Base-by-base conservation (phyloP, 35 echinoderm and acorn worm genomes). In the Stichopus chloronotus region DNA sequence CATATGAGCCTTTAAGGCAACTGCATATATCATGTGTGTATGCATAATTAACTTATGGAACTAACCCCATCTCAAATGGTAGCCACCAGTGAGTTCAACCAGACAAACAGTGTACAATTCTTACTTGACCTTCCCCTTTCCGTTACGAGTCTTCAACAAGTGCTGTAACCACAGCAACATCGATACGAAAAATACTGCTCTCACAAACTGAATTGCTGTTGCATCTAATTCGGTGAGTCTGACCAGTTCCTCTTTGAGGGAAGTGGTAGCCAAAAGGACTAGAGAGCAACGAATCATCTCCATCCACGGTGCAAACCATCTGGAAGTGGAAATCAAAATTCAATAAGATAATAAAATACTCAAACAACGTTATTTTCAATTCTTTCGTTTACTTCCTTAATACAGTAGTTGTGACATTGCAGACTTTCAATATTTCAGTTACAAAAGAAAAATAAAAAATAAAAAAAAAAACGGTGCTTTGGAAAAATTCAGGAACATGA, bases 141-240 rank as follows among this genome's bases (percentile, higher is more conserved):
- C 58, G 6, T 85, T n/a, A 10, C 55, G 82, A 20, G 82, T 58
- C 82, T 85, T 85, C 10, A 85, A 19, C 7, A 85, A 58, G 19
- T 89, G 87, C 25, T 60, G 87, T 54, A 89, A 63, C 87, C 87
- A 89, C 21, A 89, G 13, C 7, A 71, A 59, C n/a, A 65, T 54
- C 5, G 87, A 89, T 23, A 89, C 0, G 21, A 89, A 61, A 59
- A 71, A 74, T 0, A 89, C 21, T 8, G 12, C 65, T 71, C 60
- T 89, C 52, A 89, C 43, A 24, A 25, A 22, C 57, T 63, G 87
- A 43, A 89, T 63, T 10, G 71, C 10, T 63, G 52, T 23, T n/a
- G 13, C 57, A 71, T 89, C 65, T 13, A 89, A 25, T 8, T 89
- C 57, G 17, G 87, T 89, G 60, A 89, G 22, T 19, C 24, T 74